Evolutionary conservation across 2,113 vertebrate species (phyloP), one percentile per base, ranked within the genome.

Genomic region (Chinchilla lanigera): DNA sequence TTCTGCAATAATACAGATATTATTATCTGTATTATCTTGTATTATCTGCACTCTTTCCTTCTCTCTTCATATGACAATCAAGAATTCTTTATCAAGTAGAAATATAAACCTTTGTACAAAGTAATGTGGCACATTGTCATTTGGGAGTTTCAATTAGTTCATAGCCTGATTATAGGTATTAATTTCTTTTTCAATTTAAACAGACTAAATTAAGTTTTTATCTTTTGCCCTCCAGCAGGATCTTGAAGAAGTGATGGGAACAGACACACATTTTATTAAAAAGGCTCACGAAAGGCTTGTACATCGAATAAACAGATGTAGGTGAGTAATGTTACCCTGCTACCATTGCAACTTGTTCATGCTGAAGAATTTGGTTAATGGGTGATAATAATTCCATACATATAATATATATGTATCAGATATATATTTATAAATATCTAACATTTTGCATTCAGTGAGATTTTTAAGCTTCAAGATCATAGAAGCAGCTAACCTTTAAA

Each of bases 121-220:
- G 41, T 47, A 28, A 77, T 63, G 1, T 71, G 26, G 8, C 92
- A 41, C 38, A 28, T 7, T 75, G 61, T 60, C 52, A 86, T 73
- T 54, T 95, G 83, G 10, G 22, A 87, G 16, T 84, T 91, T 41
- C 4, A 94, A 58, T 96, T 83, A 93, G 9, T 58, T 83, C 56
- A 44, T 1, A 71, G 28, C 6, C 61, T 96, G 6, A 47, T 94
- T 94, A 90, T 13, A 91, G 5, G 7, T 67, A 88, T 26, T 9
- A 11, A 2, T 89, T 75, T 89, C 3, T 71, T 85, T 20, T 28
- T 92, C 30, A 54, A 84, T 93, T 83, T 71, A 94, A 71, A 44
- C 44, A 86, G 80, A 92, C 80, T 93, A 96, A 89, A 73, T 75
- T 90, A 67, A 88, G 22, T 44, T 96, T 92, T 9, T 24, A 24